A percentile compares a stretch with the other conserved stretches of the same genome.
Conservation (phyloP, 1,140 invertebrate genomes). For the Conus betulinus region DNA sequence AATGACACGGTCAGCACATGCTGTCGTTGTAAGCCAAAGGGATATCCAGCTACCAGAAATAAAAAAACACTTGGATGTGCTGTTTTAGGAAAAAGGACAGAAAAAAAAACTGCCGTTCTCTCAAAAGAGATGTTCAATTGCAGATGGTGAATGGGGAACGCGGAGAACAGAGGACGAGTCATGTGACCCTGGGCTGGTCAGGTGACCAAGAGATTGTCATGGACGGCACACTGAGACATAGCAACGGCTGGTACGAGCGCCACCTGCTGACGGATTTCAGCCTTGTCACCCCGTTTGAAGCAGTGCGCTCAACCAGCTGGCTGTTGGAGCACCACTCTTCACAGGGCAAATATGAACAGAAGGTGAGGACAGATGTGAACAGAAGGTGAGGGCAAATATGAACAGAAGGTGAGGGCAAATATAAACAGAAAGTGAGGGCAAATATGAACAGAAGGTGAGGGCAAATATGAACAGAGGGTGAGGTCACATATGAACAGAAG, state of each 20-base stretch:
- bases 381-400: too few species aligned
- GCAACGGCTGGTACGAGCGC: constrained; percentile 39
- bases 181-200: constrained; percentile 29
- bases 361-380: background rate
- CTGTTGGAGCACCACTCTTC: constrained; percentile 2
- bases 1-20: too few species aligned
- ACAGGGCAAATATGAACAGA: constrained; percentile 12
- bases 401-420: too few species aligned
- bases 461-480: too few species aligned
- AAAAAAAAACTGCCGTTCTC: too few species aligned
- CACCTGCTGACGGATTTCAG: constrained; percentile 28
- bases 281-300: constrained; percentile 51
- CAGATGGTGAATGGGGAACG: background rate
- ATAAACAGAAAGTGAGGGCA: too few species aligned
- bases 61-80: too few species aligned
- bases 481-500: too few species aligned
- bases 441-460: too few species aligned
- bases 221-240: constrained; percentile 35
- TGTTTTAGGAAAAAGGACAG: too few species aligned
- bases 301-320: constrained; percentile 14
- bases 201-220: constrained; percentile 37
- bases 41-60: too few species aligned
- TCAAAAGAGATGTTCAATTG: background rate
- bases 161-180: background rate
- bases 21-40: too few species aligned